Percentiles rank a stretch among this genome's conserved stretches.
Conservation (phyloP, 1,140 invertebrate species). For the Lepidotrigona ventralis region DNA sequence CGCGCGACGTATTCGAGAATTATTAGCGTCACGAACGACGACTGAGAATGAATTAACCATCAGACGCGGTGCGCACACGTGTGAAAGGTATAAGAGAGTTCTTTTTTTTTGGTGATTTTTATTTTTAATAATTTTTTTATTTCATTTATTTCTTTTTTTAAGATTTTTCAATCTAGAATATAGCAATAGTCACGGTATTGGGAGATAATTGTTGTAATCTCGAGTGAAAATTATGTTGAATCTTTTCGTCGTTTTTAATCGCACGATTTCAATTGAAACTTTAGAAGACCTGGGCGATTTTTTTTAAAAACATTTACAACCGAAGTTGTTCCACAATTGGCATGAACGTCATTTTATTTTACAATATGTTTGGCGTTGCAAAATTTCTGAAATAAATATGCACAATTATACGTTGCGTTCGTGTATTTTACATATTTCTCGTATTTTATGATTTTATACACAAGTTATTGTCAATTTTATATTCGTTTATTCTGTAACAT, state of each 20-base stretch:
- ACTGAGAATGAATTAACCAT: background rate
- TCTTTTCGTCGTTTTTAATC: too few species aligned
- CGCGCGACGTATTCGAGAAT: background rate
- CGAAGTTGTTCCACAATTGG: background rate
- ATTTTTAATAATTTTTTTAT: background rate
- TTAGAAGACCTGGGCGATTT: background rate
- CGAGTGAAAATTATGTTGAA: too few species aligned
- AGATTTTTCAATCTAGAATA: background rate
- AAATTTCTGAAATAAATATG: too few species aligned
- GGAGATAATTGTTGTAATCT: too few species aligned
- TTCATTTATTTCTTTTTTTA: background rate
- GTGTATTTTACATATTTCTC: too few species aligned
- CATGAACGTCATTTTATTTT: too few species aligned
- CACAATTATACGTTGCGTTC: too few species aligned
- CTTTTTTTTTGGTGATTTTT: background rate
- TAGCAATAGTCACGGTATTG: too few species aligned
- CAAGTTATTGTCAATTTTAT: too few species aligned
- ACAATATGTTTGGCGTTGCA: too few species aligned
- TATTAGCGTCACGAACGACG: background rate
- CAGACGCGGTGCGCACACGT: background rate
- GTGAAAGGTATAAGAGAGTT: background rate
- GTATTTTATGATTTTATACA: too few species aligned
- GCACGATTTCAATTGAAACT: background rate
- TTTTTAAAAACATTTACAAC: background rate
- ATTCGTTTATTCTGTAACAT: too few species aligned